phyloP scores from a whole-genome alignment of 2,888 invertebrate species.

The Cylindroiulus punctatus region DNA sequence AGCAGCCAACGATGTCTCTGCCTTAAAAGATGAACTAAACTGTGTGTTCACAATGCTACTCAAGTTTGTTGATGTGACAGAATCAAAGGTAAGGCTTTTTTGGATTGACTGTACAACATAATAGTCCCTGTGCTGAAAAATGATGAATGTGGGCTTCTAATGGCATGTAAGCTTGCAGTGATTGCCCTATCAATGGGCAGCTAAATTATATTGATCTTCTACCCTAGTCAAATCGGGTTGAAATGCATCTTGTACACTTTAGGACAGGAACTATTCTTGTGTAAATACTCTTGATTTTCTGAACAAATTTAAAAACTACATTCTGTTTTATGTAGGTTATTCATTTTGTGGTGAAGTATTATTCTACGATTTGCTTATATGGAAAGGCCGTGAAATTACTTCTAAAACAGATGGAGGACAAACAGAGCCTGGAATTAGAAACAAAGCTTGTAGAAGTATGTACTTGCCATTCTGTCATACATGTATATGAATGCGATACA shows the following conservation, averaged over 20 bases:
- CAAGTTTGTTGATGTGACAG: conserved; percentile 82
- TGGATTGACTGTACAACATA: no score
- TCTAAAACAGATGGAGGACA: conserved; percentile 82
- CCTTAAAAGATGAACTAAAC: conserved; percentile 72
- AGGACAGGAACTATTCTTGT: no score
- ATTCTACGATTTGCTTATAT: conserved; percentile 79
- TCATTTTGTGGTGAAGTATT: conserved; percentile 78
- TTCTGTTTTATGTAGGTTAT: conserved; percentile 70
- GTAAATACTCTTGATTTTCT: no score
- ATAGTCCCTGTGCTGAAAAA: no score
- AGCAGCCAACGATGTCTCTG: conserved; percentile 62
- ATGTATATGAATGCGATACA: background rate
- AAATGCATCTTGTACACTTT: no score
- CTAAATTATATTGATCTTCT: no score
- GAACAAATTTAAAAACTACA: no score
- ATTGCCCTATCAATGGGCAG: no score
- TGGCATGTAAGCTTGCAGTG: no score
- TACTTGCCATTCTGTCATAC: background rate
- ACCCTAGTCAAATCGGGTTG: no score
- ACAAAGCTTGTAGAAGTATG: background rate
- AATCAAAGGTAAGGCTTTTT: conserved; percentile 84
- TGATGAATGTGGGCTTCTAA: no score
- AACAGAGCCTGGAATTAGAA: conserved; percentile 78
- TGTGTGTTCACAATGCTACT: conserved; percentile 76
- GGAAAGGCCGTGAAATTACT: conserved; percentile 84